A percentile compares a stretch with the other conserved stretches of the same genome.
Conservation (phyloP, 2,888 invertebrate genomes). For the Caenorhabditis drosophilae region DNA sequence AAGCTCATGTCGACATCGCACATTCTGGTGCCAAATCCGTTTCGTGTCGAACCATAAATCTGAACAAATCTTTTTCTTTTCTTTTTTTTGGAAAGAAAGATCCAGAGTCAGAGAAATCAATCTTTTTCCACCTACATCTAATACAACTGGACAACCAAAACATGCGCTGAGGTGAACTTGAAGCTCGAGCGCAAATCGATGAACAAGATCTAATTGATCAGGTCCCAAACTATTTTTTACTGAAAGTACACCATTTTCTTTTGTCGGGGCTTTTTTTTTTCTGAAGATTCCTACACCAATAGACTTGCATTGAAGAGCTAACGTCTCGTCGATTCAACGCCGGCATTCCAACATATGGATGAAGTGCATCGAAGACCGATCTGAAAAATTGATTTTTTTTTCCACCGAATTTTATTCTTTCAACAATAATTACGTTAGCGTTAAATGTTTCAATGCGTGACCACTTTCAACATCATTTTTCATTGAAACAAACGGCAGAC, state of each 20-base stretch:
- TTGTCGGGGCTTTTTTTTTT: not conserved
- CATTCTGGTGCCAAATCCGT: slow-evolving; percentile 74
- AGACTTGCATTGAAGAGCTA: slow-evolving; percentile 21
- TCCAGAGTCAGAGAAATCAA: not conserved
- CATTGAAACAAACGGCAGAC: slow-evolving; percentile 44
- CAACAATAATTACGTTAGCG: slow-evolving; percentile 38
- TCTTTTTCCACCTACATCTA: slow-evolving; percentile 10
- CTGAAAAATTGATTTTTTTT: not conserved
- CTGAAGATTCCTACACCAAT: slow-evolving; percentile 13
- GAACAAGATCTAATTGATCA: slow-evolving; percentile 31
- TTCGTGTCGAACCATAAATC: slow-evolving; percentile 75
- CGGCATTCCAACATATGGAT: slow-evolving; percentile 38
- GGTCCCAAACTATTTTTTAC: slow-evolving; percentile 27
- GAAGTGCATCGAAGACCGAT: slow-evolving; percentile 30
- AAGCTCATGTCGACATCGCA: slow-evolving; percentile 76
- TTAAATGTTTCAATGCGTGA: slow-evolving; percentile 38
- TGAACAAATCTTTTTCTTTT: slow-evolving; percentile 63
- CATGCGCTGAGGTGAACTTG: slow-evolving; percentile 34
- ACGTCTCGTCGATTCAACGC: slow-evolving; percentile 16
- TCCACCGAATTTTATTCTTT: not conserved
- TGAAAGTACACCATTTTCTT: not conserved
- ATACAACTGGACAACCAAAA: slow-evolving; percentile 30
- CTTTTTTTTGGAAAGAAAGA: not conserved
- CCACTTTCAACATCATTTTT: slow-evolving; percentile 35
- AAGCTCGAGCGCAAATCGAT: slow-evolving; percentile 38